Evolutionary conservation across 2,113 vertebrate genomes (phyloP).

Genomic region (Puma concolor): DNA sequence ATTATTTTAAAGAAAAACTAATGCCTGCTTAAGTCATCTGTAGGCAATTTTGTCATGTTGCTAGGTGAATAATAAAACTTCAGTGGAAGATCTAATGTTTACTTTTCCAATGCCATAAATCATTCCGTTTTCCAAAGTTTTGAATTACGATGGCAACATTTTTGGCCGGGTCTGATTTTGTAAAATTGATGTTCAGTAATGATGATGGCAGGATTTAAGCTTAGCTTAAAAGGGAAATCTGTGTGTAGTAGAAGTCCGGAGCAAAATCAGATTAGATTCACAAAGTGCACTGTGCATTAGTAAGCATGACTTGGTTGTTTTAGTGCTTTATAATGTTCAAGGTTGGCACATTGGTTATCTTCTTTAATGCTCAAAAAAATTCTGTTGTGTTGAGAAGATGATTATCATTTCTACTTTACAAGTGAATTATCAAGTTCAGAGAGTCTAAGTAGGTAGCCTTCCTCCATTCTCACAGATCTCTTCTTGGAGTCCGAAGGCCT

Average conservation of each 20-base stretch:
- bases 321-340: neutral
- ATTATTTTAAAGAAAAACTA: conserved; percentile 9
- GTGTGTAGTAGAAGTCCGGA: neutral
- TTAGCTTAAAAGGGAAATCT: neutral
- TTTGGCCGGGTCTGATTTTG: neutral
- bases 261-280: neutral
- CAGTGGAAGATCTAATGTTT: neutral
- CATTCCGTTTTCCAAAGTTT: neutral
- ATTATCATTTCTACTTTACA: neutral
- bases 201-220: neutral
- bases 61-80: neutral
- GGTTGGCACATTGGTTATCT: neutral
- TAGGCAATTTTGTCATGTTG: neutral
- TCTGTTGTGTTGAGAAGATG: neutral
- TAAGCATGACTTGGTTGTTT: neutral
- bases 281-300: neutral
- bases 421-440: neutral
- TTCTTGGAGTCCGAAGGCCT: neutral
- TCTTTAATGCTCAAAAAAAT: neutral
- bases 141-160: neutral
- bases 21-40: neutral
- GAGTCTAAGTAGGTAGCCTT: neutral
- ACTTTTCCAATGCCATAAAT: conserved; percentile 7
- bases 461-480: neutral
- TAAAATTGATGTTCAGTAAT: neutral